Evolutionary conservation across 1,140 invertebrate species (phyloP).

Genomic region (Metaphire vulgaris): DNA sequence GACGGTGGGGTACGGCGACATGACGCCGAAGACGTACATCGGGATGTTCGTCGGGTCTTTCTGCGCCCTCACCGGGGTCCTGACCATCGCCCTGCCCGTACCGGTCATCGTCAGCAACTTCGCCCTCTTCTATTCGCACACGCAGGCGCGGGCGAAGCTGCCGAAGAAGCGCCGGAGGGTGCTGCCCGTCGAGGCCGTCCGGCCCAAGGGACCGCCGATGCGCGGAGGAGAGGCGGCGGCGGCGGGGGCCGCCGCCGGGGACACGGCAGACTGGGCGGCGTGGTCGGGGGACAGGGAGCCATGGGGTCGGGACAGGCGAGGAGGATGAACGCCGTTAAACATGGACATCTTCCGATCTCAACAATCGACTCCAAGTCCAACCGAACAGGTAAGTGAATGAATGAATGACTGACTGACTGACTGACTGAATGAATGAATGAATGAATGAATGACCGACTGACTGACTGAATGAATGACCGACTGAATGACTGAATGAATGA

Average conservation of each 20-base stretch:
- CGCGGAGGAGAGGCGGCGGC: conserved; percentile 1
- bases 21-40: conserved; percentile 79
- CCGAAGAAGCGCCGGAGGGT: conserved; percentile 78
- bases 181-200: conserved; percentile 69
- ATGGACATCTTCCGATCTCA: neutral
- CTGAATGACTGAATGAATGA: too few species aligned
- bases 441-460: too few species aligned
- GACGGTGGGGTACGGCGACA: conserved; percentile 71
- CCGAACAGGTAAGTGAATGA: neutral
- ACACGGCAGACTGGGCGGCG: neutral
- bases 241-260: too few species aligned
- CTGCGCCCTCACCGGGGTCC: conserved; percentile 78
- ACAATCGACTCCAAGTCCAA: neutral
- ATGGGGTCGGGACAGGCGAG: neutral
- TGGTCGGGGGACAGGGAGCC: neutral
- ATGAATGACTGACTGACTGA: too few species aligned
- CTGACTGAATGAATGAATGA: too few species aligned
- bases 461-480: too few species aligned
- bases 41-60: conserved; percentile 67
- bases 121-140: conserved; percentile 87
- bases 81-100: conserved; percentile 84
- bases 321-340: neutral
- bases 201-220: conserved; percentile 1
- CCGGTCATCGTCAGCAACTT: conserved; percentile 91
- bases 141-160: conserved; percentile 80